These are phyloP conservation scores for Phrixothrix hirtus DNA, from an alignment of 2,888 invertebrate species.

Conservation along the genomic window DNA sequence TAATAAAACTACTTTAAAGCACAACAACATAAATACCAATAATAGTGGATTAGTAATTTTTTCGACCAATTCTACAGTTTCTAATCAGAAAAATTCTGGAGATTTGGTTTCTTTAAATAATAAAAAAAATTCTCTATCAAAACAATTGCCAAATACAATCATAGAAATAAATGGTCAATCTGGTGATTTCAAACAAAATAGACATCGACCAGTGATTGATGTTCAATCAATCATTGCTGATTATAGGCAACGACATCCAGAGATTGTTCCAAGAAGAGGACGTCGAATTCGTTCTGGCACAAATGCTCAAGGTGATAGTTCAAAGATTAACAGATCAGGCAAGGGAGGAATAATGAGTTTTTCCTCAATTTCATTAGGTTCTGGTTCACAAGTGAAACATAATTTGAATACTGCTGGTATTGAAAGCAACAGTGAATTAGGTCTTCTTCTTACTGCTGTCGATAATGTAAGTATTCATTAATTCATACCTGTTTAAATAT, in stretches of 20 bases:
- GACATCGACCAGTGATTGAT: constrained; percentile 79
- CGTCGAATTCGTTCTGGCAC: constrained; percentile 64
- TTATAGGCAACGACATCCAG: constrained; percentile 76
- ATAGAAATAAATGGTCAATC: constrained; percentile 62
- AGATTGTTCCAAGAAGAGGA: constrained; percentile 70
- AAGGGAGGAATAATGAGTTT: constrained; percentile 46
- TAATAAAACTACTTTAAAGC: constrained; percentile 41
- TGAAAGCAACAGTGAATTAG: constrained; percentile 49
- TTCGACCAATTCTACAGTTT: constrained; percentile 29
- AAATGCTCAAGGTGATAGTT: constrained; percentile 46
- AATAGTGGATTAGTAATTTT: constrained; percentile 29
- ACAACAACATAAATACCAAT: constrained; percentile 31
- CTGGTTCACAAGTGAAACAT: constrained; percentile 55
- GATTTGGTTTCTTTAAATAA: constrained; percentile 21
- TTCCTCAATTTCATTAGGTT: constrained; percentile 55
- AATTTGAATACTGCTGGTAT: constrained; percentile 37
- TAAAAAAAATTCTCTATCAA: constrained; percentile 31
- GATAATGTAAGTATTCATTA: constrained; percentile 51
- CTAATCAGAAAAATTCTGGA: constrained; percentile 24
- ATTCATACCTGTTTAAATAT: too few relatives aligned
- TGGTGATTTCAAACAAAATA: constrained; percentile 60
- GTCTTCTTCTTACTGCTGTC: constrained; percentile 47
- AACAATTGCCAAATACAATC: constrained; percentile 46
- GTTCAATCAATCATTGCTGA: constrained; percentile 83
- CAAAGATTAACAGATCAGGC: constrained; percentile 43